phyloP scores from a whole-genome alignment of 2,113 vertebrate species.

The Haliaeetus leucogaster region DNA sequence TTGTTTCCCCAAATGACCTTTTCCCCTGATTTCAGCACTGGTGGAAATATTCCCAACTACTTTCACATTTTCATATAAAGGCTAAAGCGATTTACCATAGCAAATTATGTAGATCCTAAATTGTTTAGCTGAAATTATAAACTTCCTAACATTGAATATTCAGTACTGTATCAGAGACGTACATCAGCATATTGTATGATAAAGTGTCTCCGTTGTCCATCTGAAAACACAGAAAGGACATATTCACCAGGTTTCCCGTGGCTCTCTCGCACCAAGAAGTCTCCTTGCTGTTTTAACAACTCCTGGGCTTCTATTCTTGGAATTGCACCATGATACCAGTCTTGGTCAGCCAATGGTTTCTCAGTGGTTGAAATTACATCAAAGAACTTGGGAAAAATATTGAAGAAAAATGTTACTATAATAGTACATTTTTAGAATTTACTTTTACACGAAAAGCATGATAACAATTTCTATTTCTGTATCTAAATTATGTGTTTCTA shows the following conservation, averaged over 20 bases:
- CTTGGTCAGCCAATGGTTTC: conserved; percentile 90
- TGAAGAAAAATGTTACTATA: not conserved
- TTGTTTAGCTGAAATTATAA: not conserved
- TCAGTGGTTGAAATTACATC: conserved; percentile 89
- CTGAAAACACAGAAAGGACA: conserved; percentile 96
- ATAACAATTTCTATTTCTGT: not conserved
- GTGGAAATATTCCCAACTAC: not conserved
- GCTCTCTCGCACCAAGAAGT: conserved; percentile 96
- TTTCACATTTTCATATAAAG: not conserved
- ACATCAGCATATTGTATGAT: conserved; percentile 98
- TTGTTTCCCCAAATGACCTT: not conserved
- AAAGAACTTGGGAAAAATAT: conserved; percentile 80
- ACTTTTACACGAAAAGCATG: not conserved
- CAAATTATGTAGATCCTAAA: not conserved
- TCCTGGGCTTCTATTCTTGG: conserved; percentile 95
- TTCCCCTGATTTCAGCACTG: not conserved
- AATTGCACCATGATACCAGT: conserved; percentile 98
- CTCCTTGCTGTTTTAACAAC: conserved; percentile 91
- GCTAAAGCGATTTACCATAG: not conserved
- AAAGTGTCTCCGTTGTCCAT: conserved; percentile 93
- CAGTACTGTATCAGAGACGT: conserved; percentile 69
- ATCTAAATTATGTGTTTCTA: not conserved
- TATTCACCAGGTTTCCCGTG: conserved; percentile 98
- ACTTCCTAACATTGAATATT: conserved; percentile 7
- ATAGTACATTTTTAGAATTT: not conserved